Base-by-base conservation (phyloP, 2,797 vertebrate genomes). In the Echeneis naucrates region DNA sequence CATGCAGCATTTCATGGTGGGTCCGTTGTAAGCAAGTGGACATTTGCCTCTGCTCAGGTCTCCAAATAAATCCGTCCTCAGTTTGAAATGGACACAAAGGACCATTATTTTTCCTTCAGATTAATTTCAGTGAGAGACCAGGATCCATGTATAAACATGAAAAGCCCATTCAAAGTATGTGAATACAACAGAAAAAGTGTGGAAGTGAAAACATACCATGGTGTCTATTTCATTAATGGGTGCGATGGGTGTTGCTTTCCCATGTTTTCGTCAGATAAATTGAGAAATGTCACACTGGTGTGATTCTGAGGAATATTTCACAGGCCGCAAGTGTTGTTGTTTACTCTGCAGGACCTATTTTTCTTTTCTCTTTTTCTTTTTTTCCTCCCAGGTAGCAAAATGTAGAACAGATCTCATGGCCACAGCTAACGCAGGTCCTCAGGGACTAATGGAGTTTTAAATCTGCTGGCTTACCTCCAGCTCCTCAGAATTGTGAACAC, bases 381-480 rank as follows among this genome's bases (percentile, higher is more conserved):
- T n/a, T n/a, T n/a, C n/a, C n/a, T n/a, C n/a, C n/a, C n/a, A n/a
- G 45, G 14, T 14, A 32, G 47, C 26, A 72, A 71, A 82, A 74
- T 77, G 53, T 21, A 64, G 50, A 80, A 69, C 35, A 35, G 26
- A 53, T 80, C 63, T 82, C 74, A 72, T 76, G 76, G 84, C 58
- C 75, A 68, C 72, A 59, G 76, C 77, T 85, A 72, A 88, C 84
- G 78, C 87, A 73, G 72, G 77, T 80, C 82, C 78, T 76, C 65
- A n/a, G 75, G 75, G 68, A 77, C 83, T 91, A 90, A 90, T 94
- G 87, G 82, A 68, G 83, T 89, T 92, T 90, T 91, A 90, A 92
- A 81, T 84, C 75, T 82, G 82, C 72, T 75, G 75, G 70, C 77
- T 90, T 87, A 91, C 89, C 83, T 83, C 75, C 72, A 87, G 80